Percentiles rank a stretch among this genome's conserved stretches.
These are phyloP conservation scores for Fringilla coelebs DNA, from an alignment of 2,797 vertebrate species.

Conservation along the genomic window DNA sequence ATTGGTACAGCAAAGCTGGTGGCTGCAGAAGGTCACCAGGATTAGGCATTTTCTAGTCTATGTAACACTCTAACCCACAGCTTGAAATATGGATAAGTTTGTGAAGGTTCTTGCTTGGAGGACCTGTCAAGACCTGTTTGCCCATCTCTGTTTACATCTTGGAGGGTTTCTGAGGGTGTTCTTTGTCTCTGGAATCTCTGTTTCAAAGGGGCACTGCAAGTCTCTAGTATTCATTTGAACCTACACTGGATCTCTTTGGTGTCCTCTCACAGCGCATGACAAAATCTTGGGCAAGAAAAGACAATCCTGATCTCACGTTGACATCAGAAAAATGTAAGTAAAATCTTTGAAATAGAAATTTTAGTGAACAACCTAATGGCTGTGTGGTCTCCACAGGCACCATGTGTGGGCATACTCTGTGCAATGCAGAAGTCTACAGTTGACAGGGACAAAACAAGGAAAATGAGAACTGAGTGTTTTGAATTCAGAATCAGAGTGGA, in stretches of 20 bases:
- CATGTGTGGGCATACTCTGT: fast-evolving
- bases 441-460: neutral
- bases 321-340: neutral
- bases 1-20: neutral
- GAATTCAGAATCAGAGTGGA: neutral
- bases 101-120: neutral
- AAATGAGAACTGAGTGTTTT: neutral
- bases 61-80: fast-evolving
- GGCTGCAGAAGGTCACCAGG: neutral
- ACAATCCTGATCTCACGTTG: fast-evolving
- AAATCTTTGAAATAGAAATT: neutral
- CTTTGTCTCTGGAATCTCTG: neutral
- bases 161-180: neutral
- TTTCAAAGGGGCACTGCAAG: neutral
- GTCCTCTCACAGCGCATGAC: fast-evolving
- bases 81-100: neutral
- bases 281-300: neutral
- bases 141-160: neutral
- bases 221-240: neutral
- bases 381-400: neutral
- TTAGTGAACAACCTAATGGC: neutral
- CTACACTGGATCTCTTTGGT: neutral
- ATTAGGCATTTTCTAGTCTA: neutral
- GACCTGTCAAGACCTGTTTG: neutral
- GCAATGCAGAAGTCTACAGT: neutral